phyloP scores from a whole-genome alignment of 2,113 vertebrate species.

The Leuciscus idus region DNA sequence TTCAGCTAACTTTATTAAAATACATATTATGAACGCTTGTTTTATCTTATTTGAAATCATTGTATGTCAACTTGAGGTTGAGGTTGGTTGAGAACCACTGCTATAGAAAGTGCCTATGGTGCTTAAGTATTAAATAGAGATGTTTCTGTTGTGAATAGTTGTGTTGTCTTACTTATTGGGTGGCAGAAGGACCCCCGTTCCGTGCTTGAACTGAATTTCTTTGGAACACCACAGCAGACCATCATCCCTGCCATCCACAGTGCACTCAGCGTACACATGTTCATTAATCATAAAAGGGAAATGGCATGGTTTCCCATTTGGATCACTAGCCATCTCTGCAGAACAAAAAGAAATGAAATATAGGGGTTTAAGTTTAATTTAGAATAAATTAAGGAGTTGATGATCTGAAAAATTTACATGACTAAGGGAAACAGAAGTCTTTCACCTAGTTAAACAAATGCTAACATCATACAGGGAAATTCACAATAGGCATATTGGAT shows the following conservation, averaged over 20 bases:
- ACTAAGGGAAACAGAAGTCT: not conserved
- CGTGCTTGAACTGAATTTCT: too few relatives aligned
- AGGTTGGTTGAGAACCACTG: not conserved
- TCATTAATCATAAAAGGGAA: too few relatives aligned
- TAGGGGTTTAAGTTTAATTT: not conserved
- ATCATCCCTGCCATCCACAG: too few relatives aligned
- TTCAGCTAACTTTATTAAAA: too few relatives aligned
- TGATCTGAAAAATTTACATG: not conserved
- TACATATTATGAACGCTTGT: too few relatives aligned
- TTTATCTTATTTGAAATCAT: too few relatives aligned
- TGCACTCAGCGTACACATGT: too few relatives aligned
- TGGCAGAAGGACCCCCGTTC: constrained; percentile 84
- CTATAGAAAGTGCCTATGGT: not conserved
- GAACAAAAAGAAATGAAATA: not conserved
- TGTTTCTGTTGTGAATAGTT: not conserved
- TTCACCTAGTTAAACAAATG: not conserved
- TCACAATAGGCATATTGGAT: not conserved
- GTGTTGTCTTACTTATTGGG: constrained; percentile 77
- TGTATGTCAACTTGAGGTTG: not conserved
- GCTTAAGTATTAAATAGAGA: not conserved
- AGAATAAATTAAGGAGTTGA: not conserved
- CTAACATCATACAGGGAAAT: not conserved
- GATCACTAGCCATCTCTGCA: too few relatives aligned
- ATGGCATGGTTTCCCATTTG: too few relatives aligned
- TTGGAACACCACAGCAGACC: too few relatives aligned